These are phyloP conservation scores for Oreochromis niloticus DNA, from an alignment of 2,113 vertebrate genomes.

Conservation along the genomic window DNA sequence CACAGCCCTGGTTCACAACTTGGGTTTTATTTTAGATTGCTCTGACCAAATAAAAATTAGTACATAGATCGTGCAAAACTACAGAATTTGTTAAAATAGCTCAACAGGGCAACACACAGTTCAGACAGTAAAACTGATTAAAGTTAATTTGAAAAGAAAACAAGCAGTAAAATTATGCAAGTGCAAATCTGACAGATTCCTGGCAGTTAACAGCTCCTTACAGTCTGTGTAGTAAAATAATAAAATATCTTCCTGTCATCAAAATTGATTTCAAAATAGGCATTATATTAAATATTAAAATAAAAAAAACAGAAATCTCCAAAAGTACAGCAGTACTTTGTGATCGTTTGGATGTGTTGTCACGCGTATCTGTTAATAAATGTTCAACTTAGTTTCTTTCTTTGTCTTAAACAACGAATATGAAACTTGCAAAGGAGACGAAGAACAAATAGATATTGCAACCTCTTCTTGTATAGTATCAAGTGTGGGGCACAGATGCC, in stretches of 20 bases:
- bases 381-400: background rate
- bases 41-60: rapidly evolving
- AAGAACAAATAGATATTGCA: background rate
- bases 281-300: background rate
- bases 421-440: background rate
- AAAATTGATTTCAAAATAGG: background rate
- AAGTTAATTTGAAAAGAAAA: background rate
- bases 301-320: background rate
- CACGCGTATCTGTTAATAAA: rapidly evolving
- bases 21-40: background rate
- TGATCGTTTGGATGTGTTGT: background rate
- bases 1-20: background rate
- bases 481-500: background rate
- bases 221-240: background rate
- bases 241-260: background rate
- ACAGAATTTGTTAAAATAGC: background rate
- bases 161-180: background rate
- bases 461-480: rapidly evolving
- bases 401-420: background rate
- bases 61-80: background rate
- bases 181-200: background rate
- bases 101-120: background rate
- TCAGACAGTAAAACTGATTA: background rate
- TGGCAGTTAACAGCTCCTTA: background rate
- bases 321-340: background rate